Conservation (phyloP, 2,113 vertebrate species). For the Rhizomys pruinosus region DNA sequence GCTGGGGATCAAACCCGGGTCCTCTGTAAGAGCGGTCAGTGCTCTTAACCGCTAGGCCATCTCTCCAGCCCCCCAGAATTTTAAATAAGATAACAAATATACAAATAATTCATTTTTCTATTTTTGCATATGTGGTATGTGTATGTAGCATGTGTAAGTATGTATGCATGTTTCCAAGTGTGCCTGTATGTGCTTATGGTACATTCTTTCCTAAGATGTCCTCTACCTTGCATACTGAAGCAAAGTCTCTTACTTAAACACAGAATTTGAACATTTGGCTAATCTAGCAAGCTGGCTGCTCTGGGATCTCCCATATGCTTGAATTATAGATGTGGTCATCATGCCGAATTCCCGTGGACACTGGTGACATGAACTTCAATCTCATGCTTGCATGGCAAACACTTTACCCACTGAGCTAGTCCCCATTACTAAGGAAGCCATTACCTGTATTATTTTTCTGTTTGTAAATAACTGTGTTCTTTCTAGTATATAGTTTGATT, state of each 20-base stretch:
- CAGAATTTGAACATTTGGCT: not conserved
- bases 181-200: no score
- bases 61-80: no score
- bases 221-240: not conserved
- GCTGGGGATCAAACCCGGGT: no score
- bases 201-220: not conserved
- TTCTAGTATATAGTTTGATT: no score
- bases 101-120: no score
- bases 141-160: not conserved
- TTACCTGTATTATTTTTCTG: no score
- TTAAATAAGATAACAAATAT: no score
- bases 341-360: not conserved
- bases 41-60: no score
- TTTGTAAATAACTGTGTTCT: no score
- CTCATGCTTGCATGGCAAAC: not conserved
- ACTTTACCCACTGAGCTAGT: not conserved
- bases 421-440: not conserved
- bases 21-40: no score
- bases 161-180: not conserved
- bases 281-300: not conserved
- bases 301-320: not conserved
- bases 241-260: not conserved
- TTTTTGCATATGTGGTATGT: not conserved
- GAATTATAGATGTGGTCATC: not conserved
- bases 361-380: not conserved